These are phyloP conservation scores for Nettapus auritus DNA, from an alignment of 2,113 vertebrate species.

Conservation along the genomic window DNA sequence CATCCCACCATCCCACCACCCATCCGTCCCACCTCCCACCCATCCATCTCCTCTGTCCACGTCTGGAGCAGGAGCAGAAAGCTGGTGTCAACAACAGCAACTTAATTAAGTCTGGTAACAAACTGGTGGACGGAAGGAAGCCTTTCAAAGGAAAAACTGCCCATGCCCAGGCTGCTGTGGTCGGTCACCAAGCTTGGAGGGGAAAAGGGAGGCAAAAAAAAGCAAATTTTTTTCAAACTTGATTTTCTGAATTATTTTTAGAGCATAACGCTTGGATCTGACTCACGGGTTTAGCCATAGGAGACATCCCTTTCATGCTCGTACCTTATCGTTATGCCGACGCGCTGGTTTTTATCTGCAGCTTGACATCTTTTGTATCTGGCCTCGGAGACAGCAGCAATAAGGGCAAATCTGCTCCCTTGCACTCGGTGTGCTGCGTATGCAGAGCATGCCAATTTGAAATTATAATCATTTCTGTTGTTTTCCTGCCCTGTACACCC, in stretches of 20 bases:
- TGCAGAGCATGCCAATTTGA: neutral
- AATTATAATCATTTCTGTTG: neutral
- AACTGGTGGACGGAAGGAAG: neutral
- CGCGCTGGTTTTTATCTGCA: neutral
- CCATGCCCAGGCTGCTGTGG: neutral
- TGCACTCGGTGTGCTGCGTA: neutral
- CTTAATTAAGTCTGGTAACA: conserved; percentile 9
- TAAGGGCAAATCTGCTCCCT: neutral
- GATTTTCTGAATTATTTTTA: neutral
- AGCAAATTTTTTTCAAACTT: accelerated
- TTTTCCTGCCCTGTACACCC: neutral
- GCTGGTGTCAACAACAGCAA: neutral
- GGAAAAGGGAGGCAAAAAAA: neutral
- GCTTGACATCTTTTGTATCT: conserved; percentile 10
- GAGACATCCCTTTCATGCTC: conserved; percentile 14
- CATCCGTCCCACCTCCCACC: neutral
- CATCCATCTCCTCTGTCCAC: neutral
- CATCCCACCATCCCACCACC: neutral
- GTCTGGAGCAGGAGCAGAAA: neutral
- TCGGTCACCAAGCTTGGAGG: neutral
- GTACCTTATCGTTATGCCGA: neutral
- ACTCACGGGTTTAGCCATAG: neutral
- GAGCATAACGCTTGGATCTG: neutral
- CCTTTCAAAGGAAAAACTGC: neutral
- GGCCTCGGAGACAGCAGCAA: neutral